Conservation (phyloP, 2,113 vertebrate genomes). For the Vimba vimba region DNA sequence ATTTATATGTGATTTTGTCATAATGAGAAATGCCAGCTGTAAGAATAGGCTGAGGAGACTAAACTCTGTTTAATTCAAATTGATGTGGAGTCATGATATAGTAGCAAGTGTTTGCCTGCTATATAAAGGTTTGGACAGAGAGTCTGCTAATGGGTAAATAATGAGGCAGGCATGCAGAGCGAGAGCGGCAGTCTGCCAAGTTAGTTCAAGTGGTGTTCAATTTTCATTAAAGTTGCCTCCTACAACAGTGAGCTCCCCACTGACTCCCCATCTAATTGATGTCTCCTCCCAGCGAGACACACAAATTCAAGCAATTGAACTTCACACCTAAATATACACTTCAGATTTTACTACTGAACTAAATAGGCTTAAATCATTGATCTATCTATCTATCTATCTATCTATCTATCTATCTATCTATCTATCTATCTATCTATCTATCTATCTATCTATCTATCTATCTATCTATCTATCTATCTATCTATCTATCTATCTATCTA, state of each 20-base stretch:
- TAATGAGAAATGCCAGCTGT: background rate
- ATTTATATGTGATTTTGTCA: background rate
- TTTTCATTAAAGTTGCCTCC: slow-evolving; percentile 33
- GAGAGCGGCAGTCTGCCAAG: slow-evolving; percentile 37
- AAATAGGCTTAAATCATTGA: background rate
- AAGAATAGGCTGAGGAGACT: background rate
- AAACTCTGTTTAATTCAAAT: background rate
- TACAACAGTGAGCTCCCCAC: slow-evolving; percentile 31
- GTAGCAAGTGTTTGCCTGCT: slow-evolving; percentile 24
- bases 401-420: too few relatives aligned
- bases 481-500: too few relatives aligned
- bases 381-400: background rate
- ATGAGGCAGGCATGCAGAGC: slow-evolving; percentile 27
- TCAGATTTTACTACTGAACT: background rate
- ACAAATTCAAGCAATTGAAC: background rate
- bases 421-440: too few relatives aligned
- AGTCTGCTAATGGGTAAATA: slow-evolving; percentile 41
- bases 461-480: background rate
- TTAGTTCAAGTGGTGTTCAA: slow-evolving; percentile 41
- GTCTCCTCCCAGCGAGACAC: slow-evolving; percentile 9
- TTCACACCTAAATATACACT: slow-evolving; percentile 25
- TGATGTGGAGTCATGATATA: slow-evolving; percentile 24
- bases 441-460: background rate
- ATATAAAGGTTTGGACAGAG: slow-evolving; percentile 35
- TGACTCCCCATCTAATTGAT: slow-evolving; percentile 32